A percentile compares a stretch with the other conserved stretches of the same genome.
Conservation (phyloP, 2,113 vertebrate genomes). For the Mustelus asterias region DNA sequence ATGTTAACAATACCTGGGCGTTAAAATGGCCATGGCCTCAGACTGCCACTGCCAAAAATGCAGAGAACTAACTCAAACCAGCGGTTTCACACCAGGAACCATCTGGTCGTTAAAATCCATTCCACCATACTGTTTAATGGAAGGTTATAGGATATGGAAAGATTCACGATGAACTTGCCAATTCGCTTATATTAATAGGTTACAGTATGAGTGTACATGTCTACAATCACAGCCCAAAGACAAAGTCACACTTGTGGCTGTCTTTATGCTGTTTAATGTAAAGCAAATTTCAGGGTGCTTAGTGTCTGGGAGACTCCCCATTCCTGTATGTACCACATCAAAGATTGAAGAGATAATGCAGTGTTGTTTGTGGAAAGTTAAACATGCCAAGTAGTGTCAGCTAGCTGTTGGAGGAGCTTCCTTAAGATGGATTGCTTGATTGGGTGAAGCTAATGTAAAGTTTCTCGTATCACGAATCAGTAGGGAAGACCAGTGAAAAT, state of each 20-base stretch:
- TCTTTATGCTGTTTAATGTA: neutral
- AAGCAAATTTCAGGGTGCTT: constrained; percentile 14
- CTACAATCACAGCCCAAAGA: neutral
- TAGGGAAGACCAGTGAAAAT: neutral
- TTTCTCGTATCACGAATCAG: neutral
- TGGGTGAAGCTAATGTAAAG: neutral
- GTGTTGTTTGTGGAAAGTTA: constrained; percentile 16
- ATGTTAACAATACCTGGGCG: neutral
- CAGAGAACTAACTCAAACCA: neutral
- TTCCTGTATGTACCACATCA: neutral
- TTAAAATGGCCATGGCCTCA: neutral
- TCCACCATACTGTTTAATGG: neutral
- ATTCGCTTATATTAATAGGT: neutral
- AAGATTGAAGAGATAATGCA: constrained; percentile 6
- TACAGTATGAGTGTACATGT: neutral
- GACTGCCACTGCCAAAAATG: neutral
- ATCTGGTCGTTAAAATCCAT: neutral
- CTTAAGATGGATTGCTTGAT: neutral
- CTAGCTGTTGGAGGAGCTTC: neutral
- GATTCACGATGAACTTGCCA: neutral
- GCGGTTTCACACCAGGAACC: neutral
- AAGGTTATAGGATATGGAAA: constrained; percentile 2
- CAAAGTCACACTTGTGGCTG: neutral
- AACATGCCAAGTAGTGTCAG: neutral
- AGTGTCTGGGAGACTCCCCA: neutral